Evolutionary conservation across 1,140 invertebrate species (phyloP), one percentile per base, ranked within the genome.

Genomic region (Drosophila dunni): DNA sequence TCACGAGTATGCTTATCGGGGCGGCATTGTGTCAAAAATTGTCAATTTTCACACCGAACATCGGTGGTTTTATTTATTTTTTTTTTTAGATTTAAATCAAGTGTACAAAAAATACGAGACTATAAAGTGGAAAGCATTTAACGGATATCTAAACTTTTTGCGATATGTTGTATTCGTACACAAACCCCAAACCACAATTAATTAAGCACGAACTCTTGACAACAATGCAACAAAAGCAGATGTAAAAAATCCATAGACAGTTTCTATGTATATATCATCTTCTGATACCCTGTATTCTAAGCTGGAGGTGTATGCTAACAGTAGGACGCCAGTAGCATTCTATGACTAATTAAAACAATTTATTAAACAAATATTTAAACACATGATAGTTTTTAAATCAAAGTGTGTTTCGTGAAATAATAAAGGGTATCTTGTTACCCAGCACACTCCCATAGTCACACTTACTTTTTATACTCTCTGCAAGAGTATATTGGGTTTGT

Each of bases 81-180:
- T 73, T 72, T 63, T 82, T 88, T 68, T 70, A 78, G 84, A 89
- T 89, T 84, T 89, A 84, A 89, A 81, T 78, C 74, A 62, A 88
- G 75, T 74, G 57, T 62, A 65, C 54, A 29, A 40, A 17, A 50
- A 51, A 40, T 51, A 5, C 5, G 15, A 29, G n/a, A 11, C 24
- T 29, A 29, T 45, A 62, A 65, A 20, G 7, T 76, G 38, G 13
- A 54, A 71, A 72, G 34, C 61, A 63, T 65, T 72, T 50, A 75
- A 51, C 84, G 70, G 79, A 84, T 81, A 80, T 89, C 84, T 84
- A 89, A 89, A 89, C 80, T 89, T 89, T 89, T 80, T 63, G 66
- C 42, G 17, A 61, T 70, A 73, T 63, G 54, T 57, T 65, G 42
- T 57, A 56, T 44, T 11, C 40, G 29, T 58, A 48, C 10, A 63